Conservation (phyloP, 1,140 invertebrate genomes). For the Lepidurus packardi region DNA sequence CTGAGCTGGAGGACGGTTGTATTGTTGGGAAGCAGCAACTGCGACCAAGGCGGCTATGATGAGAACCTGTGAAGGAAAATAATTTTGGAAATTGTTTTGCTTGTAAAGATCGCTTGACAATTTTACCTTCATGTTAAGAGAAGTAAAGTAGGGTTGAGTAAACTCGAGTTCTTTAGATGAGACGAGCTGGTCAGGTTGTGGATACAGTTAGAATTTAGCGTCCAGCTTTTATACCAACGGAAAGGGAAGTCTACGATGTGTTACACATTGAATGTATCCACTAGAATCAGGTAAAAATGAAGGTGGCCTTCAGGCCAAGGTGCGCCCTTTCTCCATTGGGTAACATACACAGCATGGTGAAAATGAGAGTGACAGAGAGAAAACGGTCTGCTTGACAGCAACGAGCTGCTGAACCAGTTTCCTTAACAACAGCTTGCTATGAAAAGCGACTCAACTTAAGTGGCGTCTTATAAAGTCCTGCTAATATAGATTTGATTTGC, state of each 20-base stretch:
- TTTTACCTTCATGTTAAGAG: background rate
- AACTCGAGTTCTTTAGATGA: background rate
- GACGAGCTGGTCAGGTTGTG: background rate
- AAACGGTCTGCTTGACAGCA: background rate
- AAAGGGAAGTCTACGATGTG: background rate
- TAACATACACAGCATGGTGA: background rate
- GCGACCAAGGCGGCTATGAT: conserved; percentile 26
- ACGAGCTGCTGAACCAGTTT: background rate
- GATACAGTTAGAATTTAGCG: background rate
- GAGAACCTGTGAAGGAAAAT: conserved; percentile 6
- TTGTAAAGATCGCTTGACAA: background rate
- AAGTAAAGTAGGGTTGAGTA: background rate
- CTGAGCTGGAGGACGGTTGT: conserved; percentile 13
- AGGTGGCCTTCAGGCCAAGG: conserved; percentile 12
- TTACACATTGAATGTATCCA: background rate
- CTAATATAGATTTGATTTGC: too few relatives aligned
- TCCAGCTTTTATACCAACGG: background rate
- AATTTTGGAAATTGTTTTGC: background rate
- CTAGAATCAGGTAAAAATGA: background rate
- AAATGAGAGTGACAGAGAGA: conserved; percentile 3
- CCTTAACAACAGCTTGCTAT: background rate
- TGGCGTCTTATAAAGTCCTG: too few relatives aligned
- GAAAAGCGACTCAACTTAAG: too few relatives aligned
- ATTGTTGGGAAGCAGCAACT: conserved; percentile 25
- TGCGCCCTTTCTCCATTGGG: conserved; percentile 12